Evolutionary conservation across 2,888 invertebrate genomes (phyloP).

Genomic region (Molanna angustata): DNA sequence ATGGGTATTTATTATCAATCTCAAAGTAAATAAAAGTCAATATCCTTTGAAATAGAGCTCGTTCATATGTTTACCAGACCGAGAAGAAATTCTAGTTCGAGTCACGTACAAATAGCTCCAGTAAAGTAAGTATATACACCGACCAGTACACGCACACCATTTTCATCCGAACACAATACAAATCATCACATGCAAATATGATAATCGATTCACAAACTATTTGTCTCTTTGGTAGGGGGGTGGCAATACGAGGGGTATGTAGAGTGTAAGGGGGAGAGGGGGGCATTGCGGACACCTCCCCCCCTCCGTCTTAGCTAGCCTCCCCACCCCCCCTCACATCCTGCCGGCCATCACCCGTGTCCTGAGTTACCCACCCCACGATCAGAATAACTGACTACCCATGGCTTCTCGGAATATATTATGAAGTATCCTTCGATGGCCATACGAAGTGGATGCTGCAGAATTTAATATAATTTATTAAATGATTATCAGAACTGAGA

Average conservation of each 20-base stretch:
- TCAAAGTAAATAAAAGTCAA: no score
- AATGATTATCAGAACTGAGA: no score
- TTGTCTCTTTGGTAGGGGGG: constrained; percentile 20
- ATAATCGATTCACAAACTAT: constrained; percentile 28
- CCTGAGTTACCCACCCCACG: constrained; percentile 5
- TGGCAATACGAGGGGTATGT: no score
- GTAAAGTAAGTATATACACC: neutral
- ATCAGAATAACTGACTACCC: constrained; percentile 17
- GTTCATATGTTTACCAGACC: neutral
- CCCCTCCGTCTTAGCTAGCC: constrained; percentile 2
- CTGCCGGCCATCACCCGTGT: neutral
- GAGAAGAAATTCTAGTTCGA: constrained; percentile 6
- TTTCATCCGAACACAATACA: constrained; percentile 12
- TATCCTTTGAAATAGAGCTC: no score
- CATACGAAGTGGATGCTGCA: constrained; percentile 17
- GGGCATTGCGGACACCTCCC: constrained; percentile 2
- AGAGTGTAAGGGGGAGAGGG: neutral
- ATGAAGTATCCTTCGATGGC: constrained; percentile 19
- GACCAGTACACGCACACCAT: constrained; percentile 6
- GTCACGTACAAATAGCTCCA: constrained; percentile 8
- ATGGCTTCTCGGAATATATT: constrained; percentile 25
- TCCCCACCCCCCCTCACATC: constrained; percentile 4
- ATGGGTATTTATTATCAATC: no score
- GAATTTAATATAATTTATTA: no score
- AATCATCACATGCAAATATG: constrained; percentile 23